Conservation (phyloP, 2,888 invertebrate species). For the Thyatira batis region DNA sequence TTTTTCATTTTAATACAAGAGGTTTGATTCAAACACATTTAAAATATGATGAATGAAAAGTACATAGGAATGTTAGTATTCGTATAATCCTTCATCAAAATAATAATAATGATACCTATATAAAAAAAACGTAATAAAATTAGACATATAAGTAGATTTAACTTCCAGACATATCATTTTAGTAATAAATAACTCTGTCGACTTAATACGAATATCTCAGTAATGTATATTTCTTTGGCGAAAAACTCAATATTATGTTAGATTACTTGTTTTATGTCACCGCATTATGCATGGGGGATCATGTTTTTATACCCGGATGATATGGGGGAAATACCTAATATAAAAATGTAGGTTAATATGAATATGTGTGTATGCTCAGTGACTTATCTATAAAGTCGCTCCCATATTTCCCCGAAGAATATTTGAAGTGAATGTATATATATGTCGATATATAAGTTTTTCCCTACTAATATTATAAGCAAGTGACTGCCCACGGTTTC, state of each 20-base stretch:
- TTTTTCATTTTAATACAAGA: too few relatives aligned
- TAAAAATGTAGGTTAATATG: slow-evolving; percentile 4
- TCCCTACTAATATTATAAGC: too few relatives aligned
- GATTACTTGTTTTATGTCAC: slow-evolving; percentile 23
- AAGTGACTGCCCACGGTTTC: too few relatives aligned
- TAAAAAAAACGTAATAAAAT: too few relatives aligned
- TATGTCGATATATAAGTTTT: too few relatives aligned
- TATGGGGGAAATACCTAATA: slow-evolving; percentile 7
- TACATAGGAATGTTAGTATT: too few relatives aligned
- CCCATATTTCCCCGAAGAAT: not conserved
- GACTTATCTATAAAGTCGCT: not conserved
- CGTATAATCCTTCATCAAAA: too few relatives aligned
- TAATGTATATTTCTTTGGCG: slow-evolving; percentile 6
- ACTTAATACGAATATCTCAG: slow-evolving; percentile 1
- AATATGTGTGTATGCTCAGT: not conserved
- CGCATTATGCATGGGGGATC: slow-evolving; percentile 20
- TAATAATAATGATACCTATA: too few relatives aligned
- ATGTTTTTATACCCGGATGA: slow-evolving; percentile 10
- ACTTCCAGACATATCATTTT: not conserved
- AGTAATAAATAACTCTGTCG: slow-evolving; percentile 3
- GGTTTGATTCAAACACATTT: too few relatives aligned
- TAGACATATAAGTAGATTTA: not conserved
- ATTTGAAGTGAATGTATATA: not conserved
- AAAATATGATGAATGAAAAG: too few relatives aligned
- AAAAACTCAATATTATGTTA: slow-evolving; percentile 13